A percentile compares a stretch with the other conserved stretches of the same genome.
phyloP scores from a whole-genome alignment of 30 jellyfish, hydroid and myxozoan genomes.

The Clytia hemisphaerica region DNA sequence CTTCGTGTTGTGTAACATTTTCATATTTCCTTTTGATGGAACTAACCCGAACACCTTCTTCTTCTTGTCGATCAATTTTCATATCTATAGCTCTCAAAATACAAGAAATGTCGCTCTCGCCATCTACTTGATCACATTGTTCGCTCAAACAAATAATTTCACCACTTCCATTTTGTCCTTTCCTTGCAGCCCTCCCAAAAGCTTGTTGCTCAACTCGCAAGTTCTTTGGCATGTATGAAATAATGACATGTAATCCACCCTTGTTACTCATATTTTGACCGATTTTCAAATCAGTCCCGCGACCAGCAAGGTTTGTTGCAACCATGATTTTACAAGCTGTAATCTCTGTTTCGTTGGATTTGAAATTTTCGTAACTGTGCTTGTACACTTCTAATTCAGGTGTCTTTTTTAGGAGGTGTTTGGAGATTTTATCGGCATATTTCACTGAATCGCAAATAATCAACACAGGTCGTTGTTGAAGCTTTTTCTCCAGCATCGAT shows the following conservation, averaged over 20 bases:
- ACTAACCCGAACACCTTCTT: neutral
- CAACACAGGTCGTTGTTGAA: conserved; percentile 15
- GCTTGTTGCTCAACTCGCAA: conserved; percentile 39
- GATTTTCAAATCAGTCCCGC: conserved; percentile 43
- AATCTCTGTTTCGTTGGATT: conserved; percentile 6
- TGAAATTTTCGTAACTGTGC: conserved; percentile 9
- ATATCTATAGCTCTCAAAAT: neutral
- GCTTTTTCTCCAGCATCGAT: neutral
- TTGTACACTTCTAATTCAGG: neutral
- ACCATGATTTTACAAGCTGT: conserved; percentile 16
- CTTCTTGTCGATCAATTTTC: neutral
- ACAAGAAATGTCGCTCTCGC: too few species aligned
- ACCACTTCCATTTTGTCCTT: conserved; percentile 38
- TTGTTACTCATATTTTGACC: neutral
- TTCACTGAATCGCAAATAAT: conserved; percentile 20
- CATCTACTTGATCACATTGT: too few species aligned
- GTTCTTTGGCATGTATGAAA: conserved; percentile 29
- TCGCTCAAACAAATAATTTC: too few species aligned
- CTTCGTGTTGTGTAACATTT: neutral
- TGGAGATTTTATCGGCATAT: neutral
- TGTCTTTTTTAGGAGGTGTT: neutral
- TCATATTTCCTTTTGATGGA: neutral
- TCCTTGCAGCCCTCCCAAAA: conserved; percentile 42
- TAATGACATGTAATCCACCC: conserved; percentile 48
- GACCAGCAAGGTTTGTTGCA: conserved; percentile 60